phyloP scores from a whole-genome alignment of 2,888 invertebrate genomes.

The Heliconius sara region DNA sequence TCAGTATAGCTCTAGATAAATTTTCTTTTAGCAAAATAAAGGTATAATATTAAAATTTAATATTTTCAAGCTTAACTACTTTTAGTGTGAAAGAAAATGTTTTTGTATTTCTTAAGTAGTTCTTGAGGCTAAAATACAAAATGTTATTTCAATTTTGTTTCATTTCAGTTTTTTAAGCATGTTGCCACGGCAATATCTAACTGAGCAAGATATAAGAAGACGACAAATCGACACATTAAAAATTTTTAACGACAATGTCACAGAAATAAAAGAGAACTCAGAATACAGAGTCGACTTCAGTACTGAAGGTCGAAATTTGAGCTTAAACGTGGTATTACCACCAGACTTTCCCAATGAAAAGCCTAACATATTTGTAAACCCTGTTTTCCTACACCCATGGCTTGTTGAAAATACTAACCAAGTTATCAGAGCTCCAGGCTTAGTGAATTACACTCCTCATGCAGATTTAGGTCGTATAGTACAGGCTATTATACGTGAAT shows the following conservation, averaged over 20 bases:
- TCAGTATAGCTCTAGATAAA: neutral
- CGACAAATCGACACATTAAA: slow-evolving; percentile 92
- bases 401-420: slow-evolving; percentile 87
- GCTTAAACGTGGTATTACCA: slow-evolving; percentile 86
- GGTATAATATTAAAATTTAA: neutral
- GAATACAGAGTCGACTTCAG: slow-evolving; percentile 89
- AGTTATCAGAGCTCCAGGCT: slow-evolving; percentile 89
- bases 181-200: slow-evolving; percentile 67
- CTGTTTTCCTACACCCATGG: slow-evolving; percentile 89
- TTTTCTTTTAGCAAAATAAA: neutral
- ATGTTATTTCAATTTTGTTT: neutral
- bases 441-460: slow-evolving; percentile 90
- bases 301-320: slow-evolving; percentile 86
- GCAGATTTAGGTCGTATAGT: slow-evolving; percentile 90
- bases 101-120: neutral
- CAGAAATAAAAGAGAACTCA: slow-evolving; percentile 87
- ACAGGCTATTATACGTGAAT: slow-evolving; percentile 91
- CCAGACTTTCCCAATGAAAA: slow-evolving; percentile 90
- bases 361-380: slow-evolving; percentile 87
- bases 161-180: slow-evolving; percentile 31
- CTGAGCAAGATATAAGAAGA: slow-evolving; percentile 84
- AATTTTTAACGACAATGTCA: slow-evolving; percentile 92
- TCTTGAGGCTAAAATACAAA: neutral
- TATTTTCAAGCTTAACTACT: neutral
- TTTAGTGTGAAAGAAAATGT: neutral